phyloP scores from a whole-genome alignment of 1,140 invertebrate species.

The Monomorium pharaonis region DNA sequence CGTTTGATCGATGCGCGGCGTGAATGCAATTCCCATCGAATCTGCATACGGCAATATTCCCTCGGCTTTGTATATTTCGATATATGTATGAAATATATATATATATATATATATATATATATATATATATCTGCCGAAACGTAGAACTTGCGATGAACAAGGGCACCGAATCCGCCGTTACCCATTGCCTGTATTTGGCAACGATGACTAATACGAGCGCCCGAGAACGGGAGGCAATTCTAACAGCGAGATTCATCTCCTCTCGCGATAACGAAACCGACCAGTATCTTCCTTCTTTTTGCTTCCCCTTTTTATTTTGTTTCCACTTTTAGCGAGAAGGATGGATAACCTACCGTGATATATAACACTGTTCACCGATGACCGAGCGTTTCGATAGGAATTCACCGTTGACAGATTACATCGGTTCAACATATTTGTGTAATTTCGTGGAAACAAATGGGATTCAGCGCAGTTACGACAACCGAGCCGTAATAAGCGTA shows the following conservation, averaged over 20 bases:
- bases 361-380: constrained; percentile 28
- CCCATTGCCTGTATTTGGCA: constrained; percentile 53
- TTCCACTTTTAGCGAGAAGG: not conserved
- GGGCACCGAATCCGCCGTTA: constrained; percentile 56
- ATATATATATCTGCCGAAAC: constrained; percentile 51
- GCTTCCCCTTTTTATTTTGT: not conserved
- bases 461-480: not conserved
- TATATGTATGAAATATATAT: constrained; percentile 16
- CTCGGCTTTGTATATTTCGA: constrained; percentile 68
- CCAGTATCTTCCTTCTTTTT: constrained; percentile 19
- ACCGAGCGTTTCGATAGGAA: constrained; percentile 32
- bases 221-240: constrained; percentile 30
- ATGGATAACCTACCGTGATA: constrained; percentile 30
- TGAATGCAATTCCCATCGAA: constrained; percentile 74
- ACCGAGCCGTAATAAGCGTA: not conserved
- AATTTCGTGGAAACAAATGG: not conserved
- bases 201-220: constrained; percentile 52
- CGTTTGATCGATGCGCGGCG: constrained; percentile 71
- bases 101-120: not conserved
- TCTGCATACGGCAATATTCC: constrained; percentile 74
- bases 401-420: constrained; percentile 43
- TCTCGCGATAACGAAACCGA: constrained; percentile 30
- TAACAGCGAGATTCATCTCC: constrained; percentile 50
- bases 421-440: constrained; percentile 41
- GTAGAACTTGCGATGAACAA: constrained; percentile 48